phyloP scores from a whole-genome alignment of 1,140 invertebrate genomes.

The Pomacea maculata region DNA sequence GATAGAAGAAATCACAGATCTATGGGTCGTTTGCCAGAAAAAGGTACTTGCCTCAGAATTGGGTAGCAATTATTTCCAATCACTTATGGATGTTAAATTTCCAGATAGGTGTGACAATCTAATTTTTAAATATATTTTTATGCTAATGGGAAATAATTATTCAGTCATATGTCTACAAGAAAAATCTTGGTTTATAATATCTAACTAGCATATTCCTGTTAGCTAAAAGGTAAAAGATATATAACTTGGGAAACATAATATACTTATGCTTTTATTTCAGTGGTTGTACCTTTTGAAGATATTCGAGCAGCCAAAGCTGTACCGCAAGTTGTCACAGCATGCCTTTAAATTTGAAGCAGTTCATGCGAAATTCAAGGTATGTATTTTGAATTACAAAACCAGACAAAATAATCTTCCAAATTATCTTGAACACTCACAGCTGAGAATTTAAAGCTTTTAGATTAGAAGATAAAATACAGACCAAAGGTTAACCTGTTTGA shows the following conservation, averaged over 20 bases:
- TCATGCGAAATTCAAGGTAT: conserved; percentile 60
- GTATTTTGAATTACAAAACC: not conserved
- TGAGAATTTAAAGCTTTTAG: too few species aligned
- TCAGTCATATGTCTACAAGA: not conserved
- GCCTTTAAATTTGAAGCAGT: conserved; percentile 55
- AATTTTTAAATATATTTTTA: too few species aligned
- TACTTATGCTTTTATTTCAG: conserved; percentile 42
- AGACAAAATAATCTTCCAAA: not conserved
- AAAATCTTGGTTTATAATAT: not conserved
- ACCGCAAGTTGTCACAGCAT: conserved; percentile 45
- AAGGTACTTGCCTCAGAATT: conserved; percentile 47
- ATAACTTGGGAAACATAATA: not conserved
- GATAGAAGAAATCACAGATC: conserved; percentile 60
- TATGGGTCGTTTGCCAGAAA: conserved; percentile 60
- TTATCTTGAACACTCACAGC: not conserved
- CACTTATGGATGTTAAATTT: too few species aligned
- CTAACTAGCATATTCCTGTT: not conserved
- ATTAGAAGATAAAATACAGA: too few species aligned
- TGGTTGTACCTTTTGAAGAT: conserved; percentile 64
- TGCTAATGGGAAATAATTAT: not conserved
- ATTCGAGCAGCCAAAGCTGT: conserved; percentile 60
- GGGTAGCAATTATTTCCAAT: too few species aligned
- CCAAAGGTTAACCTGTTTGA: too few species aligned
- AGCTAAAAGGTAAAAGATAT: not conserved
- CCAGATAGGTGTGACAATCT: too few species aligned